Base-by-base conservation (phyloP, 2,888 invertebrate genomes). In the Acanthosepion lycidas region DNA sequence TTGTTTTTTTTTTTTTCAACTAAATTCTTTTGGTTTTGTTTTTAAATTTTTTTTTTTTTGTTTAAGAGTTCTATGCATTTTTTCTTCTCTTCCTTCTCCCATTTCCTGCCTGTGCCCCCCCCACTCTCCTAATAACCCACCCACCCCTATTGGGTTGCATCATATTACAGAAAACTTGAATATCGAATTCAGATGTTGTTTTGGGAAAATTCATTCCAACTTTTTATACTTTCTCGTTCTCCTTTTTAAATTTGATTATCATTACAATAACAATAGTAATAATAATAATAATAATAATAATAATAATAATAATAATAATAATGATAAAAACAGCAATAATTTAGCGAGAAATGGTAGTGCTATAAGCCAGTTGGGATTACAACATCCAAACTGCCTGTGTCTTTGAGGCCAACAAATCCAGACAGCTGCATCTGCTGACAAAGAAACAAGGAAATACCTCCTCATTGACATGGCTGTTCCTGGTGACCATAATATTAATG, bases 81-180 rank as follows among this genome's bases (percentile, higher is more conserved):
- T n/a, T 78, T 78, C 78, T 78, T 28, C 78, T 5, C n/a, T 78
- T 78, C 78, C n/a, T n/a, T 78, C 8, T 78, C 78, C 9, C n/a
- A n/a, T 15, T 78, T n/a, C 78, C 78, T 78, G n/a, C 78, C 78
- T 8, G 4, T n/a, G 12, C 28, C n/a, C 78, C 28, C n/a, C 15
- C 78, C 12, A 28, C 1, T 26, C 64, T 26, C 28, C 23, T 26
- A 26, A 23, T 23, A 26, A 78, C n/a, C 9, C n/a, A 28, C 28
- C n/a, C n/a, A n/a, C n/a, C n/a, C 78, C 1, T n/a, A 78, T 78
- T 15, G n/a, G 15, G 78, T 78, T 78, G 78, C 78, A 78, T 78
- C 78, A 78, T 78, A 78, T 78, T 78, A 33, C 78, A 78, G n/a
- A 78, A n/a, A n/a, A 78, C 78, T 78, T n/a, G n/a, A 78, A 78